Evolutionary conservation across 2,797 vertebrate genomes (phyloP).

Genomic region (Anabacerthia variegaticeps): DNA sequence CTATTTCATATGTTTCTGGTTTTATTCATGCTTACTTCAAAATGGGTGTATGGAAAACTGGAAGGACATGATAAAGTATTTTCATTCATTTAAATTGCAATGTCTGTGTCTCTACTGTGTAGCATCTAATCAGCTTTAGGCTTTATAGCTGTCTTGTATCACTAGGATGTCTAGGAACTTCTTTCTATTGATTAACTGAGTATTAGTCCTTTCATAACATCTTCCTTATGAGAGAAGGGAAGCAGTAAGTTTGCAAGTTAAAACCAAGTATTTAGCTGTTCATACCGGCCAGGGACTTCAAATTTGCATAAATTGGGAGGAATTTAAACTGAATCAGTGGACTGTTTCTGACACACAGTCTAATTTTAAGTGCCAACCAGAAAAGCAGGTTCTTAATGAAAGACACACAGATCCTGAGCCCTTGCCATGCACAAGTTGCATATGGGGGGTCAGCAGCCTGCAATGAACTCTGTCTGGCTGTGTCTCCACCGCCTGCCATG

Average conservation of each 20-base stretch:
- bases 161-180: background rate
- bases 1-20: background rate
- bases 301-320: background rate
- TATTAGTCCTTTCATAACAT: background rate
- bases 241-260: background rate
- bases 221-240: background rate
- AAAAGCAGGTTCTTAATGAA: background rate
- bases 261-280: background rate
- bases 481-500: background rate
- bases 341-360: background rate
- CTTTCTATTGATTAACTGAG: background rate
- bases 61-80: background rate
- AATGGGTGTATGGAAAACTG: background rate
- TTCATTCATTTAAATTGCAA: background rate
- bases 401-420: accelerated
- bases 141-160: background rate
- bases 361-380: background rate
- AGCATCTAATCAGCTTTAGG: background rate
- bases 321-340: background rate
- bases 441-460: background rate
- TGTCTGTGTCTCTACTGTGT: background rate
- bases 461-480: background rate
- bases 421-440: background rate
- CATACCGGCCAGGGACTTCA: background rate
- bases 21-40: background rate